Conservation (phyloP, 2,797 vertebrate species). For the Chiloscyllium punctatum region DNA sequence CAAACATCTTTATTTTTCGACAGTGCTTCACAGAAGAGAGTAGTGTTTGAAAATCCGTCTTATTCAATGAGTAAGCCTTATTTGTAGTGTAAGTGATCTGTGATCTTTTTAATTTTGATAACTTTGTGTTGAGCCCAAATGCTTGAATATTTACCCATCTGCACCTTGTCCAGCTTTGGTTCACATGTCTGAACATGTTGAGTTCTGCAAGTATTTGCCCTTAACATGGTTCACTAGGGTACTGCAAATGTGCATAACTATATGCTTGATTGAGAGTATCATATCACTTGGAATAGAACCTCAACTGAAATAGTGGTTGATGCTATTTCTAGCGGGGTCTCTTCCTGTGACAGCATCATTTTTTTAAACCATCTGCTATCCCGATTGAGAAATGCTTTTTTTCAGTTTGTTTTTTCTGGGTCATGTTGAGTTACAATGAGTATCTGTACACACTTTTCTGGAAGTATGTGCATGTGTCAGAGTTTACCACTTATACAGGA, state of each 20-base stretch:
- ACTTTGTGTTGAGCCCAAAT: too few relatives aligned
- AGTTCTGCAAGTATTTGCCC: neutral
- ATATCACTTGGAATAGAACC: neutral
- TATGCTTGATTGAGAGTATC: neutral
- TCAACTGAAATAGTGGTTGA: too few relatives aligned
- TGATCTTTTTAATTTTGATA: neutral
- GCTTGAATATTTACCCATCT: neutral
- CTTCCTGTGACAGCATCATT: neutral
- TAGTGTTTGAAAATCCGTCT: neutral
- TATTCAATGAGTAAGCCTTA: neutral
- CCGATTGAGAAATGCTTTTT: neutral
- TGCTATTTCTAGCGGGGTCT: neutral
- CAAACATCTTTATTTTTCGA: neutral
- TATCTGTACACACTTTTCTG: neutral
- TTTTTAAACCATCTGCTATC: neutral
- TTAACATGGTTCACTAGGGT: neutral
- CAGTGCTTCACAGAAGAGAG: neutral
- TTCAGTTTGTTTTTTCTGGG: neutral
- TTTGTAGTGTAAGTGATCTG: neutral
- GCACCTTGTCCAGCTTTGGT: neutral
- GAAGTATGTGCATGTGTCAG: neutral
- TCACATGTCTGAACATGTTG: neutral
- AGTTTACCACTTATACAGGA: neutral
- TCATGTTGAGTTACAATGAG: too few relatives aligned
- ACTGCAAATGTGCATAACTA: neutral